A percentile compares a stretch with the other conserved stretches of the same genome.
Evolutionary conservation across 2,113 vertebrate genomes (phyloP).

Genomic region (Stegastes partitus): DNA sequence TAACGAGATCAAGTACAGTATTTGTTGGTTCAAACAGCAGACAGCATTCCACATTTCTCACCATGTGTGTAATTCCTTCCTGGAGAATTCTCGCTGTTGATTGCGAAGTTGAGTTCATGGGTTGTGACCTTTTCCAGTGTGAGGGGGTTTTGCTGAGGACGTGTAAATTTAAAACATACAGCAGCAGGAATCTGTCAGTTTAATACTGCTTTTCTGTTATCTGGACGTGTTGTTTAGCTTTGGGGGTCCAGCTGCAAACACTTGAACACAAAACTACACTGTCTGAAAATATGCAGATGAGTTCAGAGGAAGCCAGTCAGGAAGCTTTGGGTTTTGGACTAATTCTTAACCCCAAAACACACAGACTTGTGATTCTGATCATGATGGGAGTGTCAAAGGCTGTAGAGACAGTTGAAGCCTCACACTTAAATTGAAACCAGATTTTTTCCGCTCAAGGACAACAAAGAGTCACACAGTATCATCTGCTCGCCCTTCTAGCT

Average conservation of each 20-base stretch:
- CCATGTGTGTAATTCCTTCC: constrained; percentile 69
- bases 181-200: constrained; percentile 9
- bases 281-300: constrained; percentile 51
- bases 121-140: constrained; percentile 55
- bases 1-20: constrained; percentile 63
- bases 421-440: constrained; percentile 30
- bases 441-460: constrained; percentile 25
- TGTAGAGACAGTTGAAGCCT: constrained; percentile 8
- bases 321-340: constrained; percentile 20
- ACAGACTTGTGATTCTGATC: constrained; percentile 14
- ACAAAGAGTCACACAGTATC: constrained; percentile 10
- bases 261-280: constrained; percentile 15
- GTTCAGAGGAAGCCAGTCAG: constrained; percentile 2
- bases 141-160: constrained; percentile 39
- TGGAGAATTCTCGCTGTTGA: constrained; percentile 65
- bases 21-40: constrained; percentile 54
- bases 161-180: constrained; percentile 48
- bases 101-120: constrained; percentile 60
- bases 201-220: constrained; percentile 30
- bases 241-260: constrained; percentile 42
- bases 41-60: constrained; percentile 66
- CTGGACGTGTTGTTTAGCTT: constrained; percentile 12
- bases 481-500: constrained; percentile 13
- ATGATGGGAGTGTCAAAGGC: background rate
- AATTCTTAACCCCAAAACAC: constrained; percentile 19